A percentile compares a stretch with the other conserved stretches of the same genome.
Conservation (phyloP, 1,140 invertebrate species). For the Melipona quadrifasciata region DNA sequence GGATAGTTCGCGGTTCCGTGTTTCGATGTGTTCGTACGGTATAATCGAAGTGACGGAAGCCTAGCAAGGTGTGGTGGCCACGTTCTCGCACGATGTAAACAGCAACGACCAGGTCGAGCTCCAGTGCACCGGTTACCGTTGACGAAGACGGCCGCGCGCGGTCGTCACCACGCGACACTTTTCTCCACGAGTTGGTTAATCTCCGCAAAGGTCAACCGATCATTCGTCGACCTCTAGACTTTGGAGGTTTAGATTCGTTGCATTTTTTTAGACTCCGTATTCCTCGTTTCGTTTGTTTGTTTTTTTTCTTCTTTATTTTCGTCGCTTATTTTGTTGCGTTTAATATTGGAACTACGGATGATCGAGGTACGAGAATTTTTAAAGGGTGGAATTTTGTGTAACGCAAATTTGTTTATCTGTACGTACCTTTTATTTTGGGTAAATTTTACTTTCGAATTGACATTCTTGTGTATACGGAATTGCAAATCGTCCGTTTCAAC, state of each 20-base stretch:
- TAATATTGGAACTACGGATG: too few relatives aligned
- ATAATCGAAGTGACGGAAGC: slow-evolving; percentile 68
- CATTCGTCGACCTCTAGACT: background rate
- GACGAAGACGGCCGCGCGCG: slow-evolving; percentile 59
- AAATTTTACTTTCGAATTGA: too few relatives aligned
- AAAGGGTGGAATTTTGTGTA: too few relatives aligned
- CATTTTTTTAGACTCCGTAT: background rate
- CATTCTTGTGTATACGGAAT: too few relatives aligned
- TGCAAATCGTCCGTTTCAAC: too few relatives aligned
- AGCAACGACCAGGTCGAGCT: slow-evolving; percentile 54
- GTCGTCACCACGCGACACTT: background rate
- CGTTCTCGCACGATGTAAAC: slow-evolving; percentile 67
- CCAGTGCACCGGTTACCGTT: slow-evolving; percentile 66
- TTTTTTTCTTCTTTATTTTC: too few relatives aligned
- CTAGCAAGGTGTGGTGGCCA: slow-evolving; percentile 67
- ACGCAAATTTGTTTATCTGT: too few relatives aligned
- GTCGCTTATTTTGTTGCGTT: too few relatives aligned
- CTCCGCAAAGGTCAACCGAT: background rate
- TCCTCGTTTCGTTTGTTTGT: background rate
- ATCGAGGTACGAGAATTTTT: too few relatives aligned
- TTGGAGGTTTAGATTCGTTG: background rate
- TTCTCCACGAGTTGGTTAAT: background rate
- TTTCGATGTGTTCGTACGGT: slow-evolving; percentile 44
- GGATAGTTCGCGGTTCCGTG: slow-evolving; percentile 54
- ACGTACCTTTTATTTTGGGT: too few relatives aligned